Evolutionary conservation across 2,797 vertebrate species (phyloP).

Genomic region (Allobates femoralis): DNA sequence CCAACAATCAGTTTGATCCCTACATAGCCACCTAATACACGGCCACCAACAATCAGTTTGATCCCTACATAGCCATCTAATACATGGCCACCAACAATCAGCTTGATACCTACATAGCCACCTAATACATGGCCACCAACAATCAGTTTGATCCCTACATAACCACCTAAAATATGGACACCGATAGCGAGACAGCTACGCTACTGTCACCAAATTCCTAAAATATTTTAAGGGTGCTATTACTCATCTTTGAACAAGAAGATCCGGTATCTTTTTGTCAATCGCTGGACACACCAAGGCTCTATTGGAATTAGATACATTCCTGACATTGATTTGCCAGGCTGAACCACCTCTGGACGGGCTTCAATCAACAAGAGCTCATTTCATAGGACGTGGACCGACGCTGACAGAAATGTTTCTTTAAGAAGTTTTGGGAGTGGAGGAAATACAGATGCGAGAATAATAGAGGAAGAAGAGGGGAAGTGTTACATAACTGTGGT

Average conservation of each 20-base stretch:
- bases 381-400: not conserved
- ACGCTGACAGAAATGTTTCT: not conserved
- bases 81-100: not conserved
- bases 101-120: not conserved
- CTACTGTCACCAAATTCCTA: not conserved
- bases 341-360: not conserved
- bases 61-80: not conserved
- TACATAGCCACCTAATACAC: not conserved
- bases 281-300: not conserved
- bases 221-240: not conserved
- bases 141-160: not conserved
- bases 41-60: not conserved
- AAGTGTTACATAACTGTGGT: too few species aligned
- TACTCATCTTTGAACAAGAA: not conserved
- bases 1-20: not conserved
- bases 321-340: not conserved
- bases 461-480: too few species aligned
- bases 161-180: not conserved
- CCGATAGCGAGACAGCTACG: not conserved
- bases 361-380: not conserved
- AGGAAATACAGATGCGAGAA: not conserved
- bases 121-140: not conserved
- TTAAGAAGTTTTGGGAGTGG: not conserved
- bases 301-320: not conserved
- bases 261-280: not conserved